Evolutionary conservation across 30 jellyfish, hydroid and myxozoan species (phyloP).

Genomic region (Turritopsis rubra): DNA sequence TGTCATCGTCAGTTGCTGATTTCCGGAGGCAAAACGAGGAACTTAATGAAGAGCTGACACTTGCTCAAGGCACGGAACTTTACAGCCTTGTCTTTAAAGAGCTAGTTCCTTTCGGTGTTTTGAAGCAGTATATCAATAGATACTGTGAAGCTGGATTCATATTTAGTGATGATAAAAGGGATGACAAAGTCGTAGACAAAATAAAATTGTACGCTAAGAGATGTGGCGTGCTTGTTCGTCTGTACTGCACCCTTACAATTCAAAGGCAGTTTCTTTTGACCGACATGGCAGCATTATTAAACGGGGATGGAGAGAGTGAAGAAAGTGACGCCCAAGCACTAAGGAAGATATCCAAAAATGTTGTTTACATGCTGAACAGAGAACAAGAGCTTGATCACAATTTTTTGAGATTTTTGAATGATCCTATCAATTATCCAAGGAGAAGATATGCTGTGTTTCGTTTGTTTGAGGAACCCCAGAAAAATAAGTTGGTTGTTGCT

Average conservation of each 20-base stretch:
- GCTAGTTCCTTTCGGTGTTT: neutral
- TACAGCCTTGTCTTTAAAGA: neutral
- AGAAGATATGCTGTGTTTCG: neutral
- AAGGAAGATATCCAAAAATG: neutral
- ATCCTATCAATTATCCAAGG: constrained; percentile 2
- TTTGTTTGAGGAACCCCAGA: neutral
- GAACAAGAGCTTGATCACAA: constrained; percentile 1
- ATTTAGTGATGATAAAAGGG: neutral
- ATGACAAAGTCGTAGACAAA: neutral
- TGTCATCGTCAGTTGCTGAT: neutral
- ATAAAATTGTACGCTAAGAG: neutral
- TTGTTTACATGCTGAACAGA: neutral
- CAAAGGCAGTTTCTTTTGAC: neutral
- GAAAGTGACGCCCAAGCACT: neutral
- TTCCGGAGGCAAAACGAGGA: constrained; percentile 9
- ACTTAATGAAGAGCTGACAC: neutral
- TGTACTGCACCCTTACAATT: neutral
- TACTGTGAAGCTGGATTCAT: neutral
- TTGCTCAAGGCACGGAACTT: neutral
- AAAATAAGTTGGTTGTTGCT: neutral
- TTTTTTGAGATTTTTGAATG: neutral
- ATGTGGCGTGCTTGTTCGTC: neutral
- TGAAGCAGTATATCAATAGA: neutral
- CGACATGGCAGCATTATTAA: constrained; percentile 1
- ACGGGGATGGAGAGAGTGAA: neutral